Evolutionary conservation across 2,888 invertebrate species (phyloP).

Genomic region (Petrolisthes cinctipes): DNA sequence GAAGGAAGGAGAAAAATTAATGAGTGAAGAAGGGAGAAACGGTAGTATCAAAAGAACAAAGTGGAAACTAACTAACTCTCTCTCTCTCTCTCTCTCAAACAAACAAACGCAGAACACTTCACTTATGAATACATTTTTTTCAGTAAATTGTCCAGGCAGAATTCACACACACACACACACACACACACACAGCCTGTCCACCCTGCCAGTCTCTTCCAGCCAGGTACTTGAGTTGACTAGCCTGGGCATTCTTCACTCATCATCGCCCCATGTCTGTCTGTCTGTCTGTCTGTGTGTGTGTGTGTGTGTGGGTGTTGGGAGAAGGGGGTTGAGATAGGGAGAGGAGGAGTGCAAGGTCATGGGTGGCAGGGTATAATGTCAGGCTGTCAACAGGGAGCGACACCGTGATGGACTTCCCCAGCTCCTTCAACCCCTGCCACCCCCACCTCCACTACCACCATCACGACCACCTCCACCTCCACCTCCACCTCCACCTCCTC

Average conservation of each 20-base stretch:
- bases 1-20: not conserved
- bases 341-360: not conserved
- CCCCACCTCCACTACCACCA: not conserved
- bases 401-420: too few relatives aligned
- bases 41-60: not conserved
- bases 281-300: not conserved
- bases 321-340: not conserved
- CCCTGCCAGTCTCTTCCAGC: not conserved
- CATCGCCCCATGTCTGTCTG: not conserved
- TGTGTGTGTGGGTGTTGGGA: not conserved
- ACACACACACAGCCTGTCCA: not conserved
- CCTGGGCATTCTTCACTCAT: not conserved
- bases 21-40: constrained; percentile 5
- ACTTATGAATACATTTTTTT: not conserved
- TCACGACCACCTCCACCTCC: not conserved
- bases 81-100: constrained; percentile 7
- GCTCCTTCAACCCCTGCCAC: too few relatives aligned
- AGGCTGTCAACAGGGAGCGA: too few relatives aligned
- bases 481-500: constrained; percentile 16
- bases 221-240: not conserved
- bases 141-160: not conserved
- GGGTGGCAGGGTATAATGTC: too few relatives aligned
- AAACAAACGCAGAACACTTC: too few relatives aligned
- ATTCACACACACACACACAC: constrained; percentile 19
- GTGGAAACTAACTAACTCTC: not conserved